These are phyloP conservation scores for Sinotaia quadrata DNA, from an alignment of 2,888 invertebrate species.

Conservation along the genomic window DNA sequence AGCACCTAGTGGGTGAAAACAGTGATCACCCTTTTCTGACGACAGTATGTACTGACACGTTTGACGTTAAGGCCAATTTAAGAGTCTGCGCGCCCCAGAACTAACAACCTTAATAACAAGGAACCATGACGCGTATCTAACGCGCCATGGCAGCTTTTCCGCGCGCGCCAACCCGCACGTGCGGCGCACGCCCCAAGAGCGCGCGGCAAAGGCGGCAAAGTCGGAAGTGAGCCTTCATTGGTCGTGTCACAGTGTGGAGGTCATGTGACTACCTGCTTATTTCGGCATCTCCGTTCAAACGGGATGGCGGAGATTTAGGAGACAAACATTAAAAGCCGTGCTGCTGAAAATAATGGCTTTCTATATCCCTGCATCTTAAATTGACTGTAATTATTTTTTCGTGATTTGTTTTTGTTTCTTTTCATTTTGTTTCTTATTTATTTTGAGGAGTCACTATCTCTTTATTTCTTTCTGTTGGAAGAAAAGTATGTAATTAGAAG, in stretches of 20 bases:
- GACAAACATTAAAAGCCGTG: conserved; percentile 13
- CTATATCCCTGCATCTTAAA: no score
- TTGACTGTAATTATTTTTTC: no score
- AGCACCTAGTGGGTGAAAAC: no score
- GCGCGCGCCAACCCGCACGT: conserved; percentile 18
- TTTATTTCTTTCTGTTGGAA: no score
- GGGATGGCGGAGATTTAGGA: conserved; percentile 19
- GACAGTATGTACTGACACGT: no score
- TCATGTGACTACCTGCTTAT: conserved; percentile 29
- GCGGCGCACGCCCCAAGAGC: conserved; percentile 19
- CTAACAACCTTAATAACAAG: conserved; percentile 19
- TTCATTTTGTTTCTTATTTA: not conserved
- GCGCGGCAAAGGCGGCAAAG: conserved; percentile 21
- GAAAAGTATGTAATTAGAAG: no score
- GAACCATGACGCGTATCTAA: conserved; percentile 7
- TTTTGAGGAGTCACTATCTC: no score
- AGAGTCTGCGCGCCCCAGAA: not conserved
- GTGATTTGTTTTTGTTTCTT: conserved; percentile 3
- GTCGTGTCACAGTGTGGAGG: conserved; percentile 25
- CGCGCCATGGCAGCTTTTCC: conserved; percentile 24
- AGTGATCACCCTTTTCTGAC: no score
- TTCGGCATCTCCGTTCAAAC: conserved; percentile 13
- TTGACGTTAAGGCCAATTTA: conserved; percentile 2
- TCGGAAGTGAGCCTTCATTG: conserved; percentile 30
- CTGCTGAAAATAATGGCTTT: conserved; percentile 19